phyloP scores from a whole-genome alignment of 2,888 invertebrate genomes.

The Pheosia gnoma region DNA sequence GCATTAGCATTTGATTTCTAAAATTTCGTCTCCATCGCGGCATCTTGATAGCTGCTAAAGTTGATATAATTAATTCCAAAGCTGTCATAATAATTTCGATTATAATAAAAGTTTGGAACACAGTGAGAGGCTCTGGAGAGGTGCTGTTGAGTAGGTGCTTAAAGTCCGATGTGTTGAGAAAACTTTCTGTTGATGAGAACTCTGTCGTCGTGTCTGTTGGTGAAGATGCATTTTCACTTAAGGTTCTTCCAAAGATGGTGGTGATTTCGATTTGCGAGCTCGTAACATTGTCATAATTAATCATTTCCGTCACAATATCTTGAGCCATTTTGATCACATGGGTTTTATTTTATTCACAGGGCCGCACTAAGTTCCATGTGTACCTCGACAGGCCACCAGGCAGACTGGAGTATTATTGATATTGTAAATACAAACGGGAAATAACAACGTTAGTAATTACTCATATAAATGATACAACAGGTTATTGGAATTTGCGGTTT shows the following conservation, averaged over 20 bases:
- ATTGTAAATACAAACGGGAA: conserved; percentile 60
- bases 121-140: conserved; percentile 19
- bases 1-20: conserved; percentile 77
- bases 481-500: conserved; percentile 66
- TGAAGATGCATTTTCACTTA: conserved; percentile 30
- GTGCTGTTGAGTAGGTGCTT: conserved; percentile 19
- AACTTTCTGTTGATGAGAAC: conserved; percentile 13
- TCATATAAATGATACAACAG: conserved; percentile 59
- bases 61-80: conserved; percentile 62
- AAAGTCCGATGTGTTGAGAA: conserved; percentile 5
- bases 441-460: conserved; percentile 56
- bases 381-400: conserved; percentile 31
- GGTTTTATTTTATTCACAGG: conserved; percentile 23
- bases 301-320: conserved; percentile 39
- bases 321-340: conserved; percentile 54
- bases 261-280: conserved; percentile 22
- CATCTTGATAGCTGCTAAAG: conserved; percentile 64
- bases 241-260: conserved; percentile 17
- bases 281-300: conserved; percentile 23
- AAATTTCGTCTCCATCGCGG: conserved; percentile 72
- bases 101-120: conserved; percentile 62
- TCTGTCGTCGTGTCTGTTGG: conserved; percentile 9
- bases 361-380: conserved; percentile 18
- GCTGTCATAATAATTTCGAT: conserved; percentile 71
- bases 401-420: conserved; percentile 44